Base-by-base conservation (phyloP, 2,888 invertebrate genomes). In the Seira sanloemensis region DNA sequence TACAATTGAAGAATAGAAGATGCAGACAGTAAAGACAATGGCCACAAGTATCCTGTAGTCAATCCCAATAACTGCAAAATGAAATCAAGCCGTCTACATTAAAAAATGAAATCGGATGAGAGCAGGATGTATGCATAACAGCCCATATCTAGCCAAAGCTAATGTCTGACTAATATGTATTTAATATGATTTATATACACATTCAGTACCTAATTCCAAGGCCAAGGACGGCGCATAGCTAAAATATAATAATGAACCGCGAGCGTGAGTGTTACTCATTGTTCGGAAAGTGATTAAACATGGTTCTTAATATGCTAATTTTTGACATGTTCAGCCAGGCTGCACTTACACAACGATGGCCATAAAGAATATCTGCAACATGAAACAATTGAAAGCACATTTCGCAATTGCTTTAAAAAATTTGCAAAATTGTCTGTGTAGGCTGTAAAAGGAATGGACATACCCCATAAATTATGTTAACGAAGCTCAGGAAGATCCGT, bases 1-100 rank as follows among this genome's bases (percentile, higher is more conserved):
- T 86, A 86, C 87, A 67, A 89, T 74, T 0, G 89, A 86, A 2
- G 88, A 88, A 71, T 89, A 89, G 65, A 88, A 88, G 23, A 89
- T 88, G 71, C 89, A 89, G 4, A 88, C 87, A n/a, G 78, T 46
- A 54, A 89, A 89, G n/a, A 89, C 85, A 0, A 88, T 68, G 0
- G 87, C 88, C 5, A 87, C 85, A 1, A 87, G 67, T 46, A 88
- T 83, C n/a, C 86, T 74, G 67, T 86, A 86, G 78, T 88, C 74
- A 37, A 89, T 84, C n/a, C 88, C 88, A 46, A 87, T 88, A 19
- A 89, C 89, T 87, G 65, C 2, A 58, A 75, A 19, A 78, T 19
- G 19, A 37, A 19, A 46, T 19, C n/a, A 50, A n/a, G n/a, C n/a
- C 2, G 5, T 50, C 2, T 50, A 50, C 1, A 50, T n/a, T n/a